Evolutionary conservation across 2,797 vertebrate genomes (phyloP), one percentile per base, ranked within the genome.

Genomic region (Eleutherodactylus coqui): DNA sequence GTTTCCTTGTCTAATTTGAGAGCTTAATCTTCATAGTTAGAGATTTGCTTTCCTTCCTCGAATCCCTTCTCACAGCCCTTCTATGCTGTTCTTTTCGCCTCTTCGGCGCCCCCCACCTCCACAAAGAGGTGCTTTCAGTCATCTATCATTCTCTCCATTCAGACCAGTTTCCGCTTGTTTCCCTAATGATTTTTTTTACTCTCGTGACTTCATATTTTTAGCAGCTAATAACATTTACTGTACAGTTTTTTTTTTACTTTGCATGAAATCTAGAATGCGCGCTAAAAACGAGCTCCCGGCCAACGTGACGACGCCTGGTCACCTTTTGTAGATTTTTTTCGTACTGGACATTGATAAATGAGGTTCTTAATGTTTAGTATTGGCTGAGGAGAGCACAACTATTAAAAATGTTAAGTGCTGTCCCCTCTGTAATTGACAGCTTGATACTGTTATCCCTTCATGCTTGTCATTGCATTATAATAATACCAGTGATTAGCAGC

Each of bases 391-490:
- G 62, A 87, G 86, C 82, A 83, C 62, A 87, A 84, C 81, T 73
- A 87, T 87, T 84, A 87, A 87, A 86, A 87, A 51, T 38, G 53
- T 87, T 87, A 87, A 79, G 75, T 70, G 53, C 86, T 87, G 86
- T 87, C 82, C 86, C 82, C 53, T 84, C 82, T 79, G 76, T 87
- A 87, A 87, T 87, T 87, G 86, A 87, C 86, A 87, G 76, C 38
- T 79, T 87, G 86, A 87, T 87, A 87, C 82, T 87, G 82, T 87
- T 87, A 84, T 84, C 86, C 81, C 82, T 58, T 87, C 86, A 87
- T 84, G 86, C 86, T 84, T 87, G 82, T 87, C 86, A 84, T 87
- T 87, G 82, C 86, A 84, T 80, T 84, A 84, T 79, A 87, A 87
- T 87, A 84, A 84, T 87, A 84, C 75, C 64, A 87, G 75, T 79